These are phyloP conservation scores for Pyralis farinalis DNA, from an alignment of 2,888 invertebrate species.

Conservation along the genomic window DNA sequence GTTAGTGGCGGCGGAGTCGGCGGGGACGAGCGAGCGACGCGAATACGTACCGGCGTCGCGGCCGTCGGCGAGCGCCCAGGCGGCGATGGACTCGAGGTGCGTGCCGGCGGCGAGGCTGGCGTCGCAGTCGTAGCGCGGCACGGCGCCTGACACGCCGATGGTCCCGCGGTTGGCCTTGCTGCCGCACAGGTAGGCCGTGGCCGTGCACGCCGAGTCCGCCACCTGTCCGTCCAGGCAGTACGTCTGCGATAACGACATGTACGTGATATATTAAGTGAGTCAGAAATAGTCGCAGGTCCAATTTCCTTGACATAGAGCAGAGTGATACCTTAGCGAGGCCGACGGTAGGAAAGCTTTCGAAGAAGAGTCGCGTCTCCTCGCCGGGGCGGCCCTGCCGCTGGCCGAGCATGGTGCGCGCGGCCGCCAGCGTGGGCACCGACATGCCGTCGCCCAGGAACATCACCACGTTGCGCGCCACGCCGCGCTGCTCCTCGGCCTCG, in stretches of 20 bases:
- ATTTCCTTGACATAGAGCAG: no score
- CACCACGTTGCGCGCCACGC: constrained; percentile 80
- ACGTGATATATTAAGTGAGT: no score
- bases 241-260: constrained; percentile 44
- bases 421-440: constrained; percentile 84
- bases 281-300: no score
- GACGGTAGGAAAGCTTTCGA: constrained; percentile 82
- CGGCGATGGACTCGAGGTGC: constrained; percentile 83
- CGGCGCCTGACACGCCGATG: constrained; percentile 83
- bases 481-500: constrained; percentile 20
- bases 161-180: constrained; percentile 83
- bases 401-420: constrained; percentile 81
- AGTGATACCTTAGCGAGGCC: constrained; percentile 85
- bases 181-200: constrained; percentile 85
- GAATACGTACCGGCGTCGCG: constrained; percentile 45
- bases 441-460: constrained; percentile 88
- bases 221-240: constrained; percentile 82
- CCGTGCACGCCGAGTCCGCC: constrained; percentile 86
- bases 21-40: background rate
- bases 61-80: constrained; percentile 80
- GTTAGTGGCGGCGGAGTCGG: background rate
- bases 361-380: constrained; percentile 80
- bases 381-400: constrained; percentile 72
- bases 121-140: constrained; percentile 79
- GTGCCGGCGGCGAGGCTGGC: constrained; percentile 70